A percentile compares a stretch with the other conserved stretches of the same genome.
Conservation (phyloP, 2,797 vertebrate species). For the Melanotaenia parkinsoni region DNA sequence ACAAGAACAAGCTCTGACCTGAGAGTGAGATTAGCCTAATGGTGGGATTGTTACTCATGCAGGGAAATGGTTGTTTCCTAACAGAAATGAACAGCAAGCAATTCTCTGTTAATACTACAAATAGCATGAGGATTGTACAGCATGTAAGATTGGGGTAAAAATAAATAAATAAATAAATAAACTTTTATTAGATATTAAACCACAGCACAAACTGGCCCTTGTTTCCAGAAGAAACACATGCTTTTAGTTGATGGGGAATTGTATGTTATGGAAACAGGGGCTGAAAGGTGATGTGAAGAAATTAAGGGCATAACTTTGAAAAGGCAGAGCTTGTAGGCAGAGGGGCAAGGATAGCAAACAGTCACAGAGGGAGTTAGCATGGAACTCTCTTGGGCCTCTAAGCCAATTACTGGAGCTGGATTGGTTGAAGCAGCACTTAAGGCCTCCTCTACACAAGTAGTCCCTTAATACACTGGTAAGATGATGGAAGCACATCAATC, state of each 20-base stretch:
- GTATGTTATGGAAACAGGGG: slow-evolving; percentile 77
- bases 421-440: slow-evolving; percentile 81
- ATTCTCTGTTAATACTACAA: background rate
- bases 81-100: background rate
- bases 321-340: slow-evolving; percentile 43
- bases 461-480: slow-evolving; percentile 77
- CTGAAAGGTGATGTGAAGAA: slow-evolving; percentile 51
- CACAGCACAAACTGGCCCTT: slow-evolving; percentile 22
- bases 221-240: slow-evolving; percentile 72
- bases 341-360: slow-evolving; percentile 62
- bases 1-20: slow-evolving; percentile 42
- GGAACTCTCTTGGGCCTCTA: slow-evolving; percentile 72
- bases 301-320: slow-evolving; percentile 45
- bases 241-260: slow-evolving; percentile 27
- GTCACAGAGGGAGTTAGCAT: slow-evolving; percentile 66
- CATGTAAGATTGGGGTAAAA: background rate
- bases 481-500: slow-evolving; percentile 73
- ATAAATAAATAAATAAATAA: background rate
- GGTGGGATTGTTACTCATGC: slow-evolving; percentile 20
- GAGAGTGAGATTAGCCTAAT: slow-evolving; percentile 45
- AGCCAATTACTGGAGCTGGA: slow-evolving; percentile 76
- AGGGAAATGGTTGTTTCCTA: background rate
- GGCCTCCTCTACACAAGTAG: slow-evolving; percentile 76
- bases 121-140: background rate
- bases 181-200: background rate